Percentiles rank a stretch among this genome's conserved stretches.
These are phyloP conservation scores for Astatotilapia flaviijosephi DNA, from an alignment of 2,113 vertebrate genomes.

Conservation along the genomic window DNA sequence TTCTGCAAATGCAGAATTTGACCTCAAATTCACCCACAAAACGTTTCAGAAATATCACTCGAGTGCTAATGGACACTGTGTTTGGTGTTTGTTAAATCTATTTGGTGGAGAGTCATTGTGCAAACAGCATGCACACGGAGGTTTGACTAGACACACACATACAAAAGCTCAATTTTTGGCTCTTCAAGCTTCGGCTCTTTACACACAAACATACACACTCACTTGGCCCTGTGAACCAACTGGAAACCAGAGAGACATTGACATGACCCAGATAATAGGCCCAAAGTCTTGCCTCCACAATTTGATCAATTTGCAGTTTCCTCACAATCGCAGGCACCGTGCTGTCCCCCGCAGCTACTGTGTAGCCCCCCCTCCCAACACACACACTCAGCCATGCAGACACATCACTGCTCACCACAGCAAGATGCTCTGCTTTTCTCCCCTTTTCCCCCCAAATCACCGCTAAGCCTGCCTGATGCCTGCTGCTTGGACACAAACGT, in stretches of 20 bases:
- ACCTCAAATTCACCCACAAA: constrained; percentile 48
- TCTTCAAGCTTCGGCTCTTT: constrained; percentile 9
- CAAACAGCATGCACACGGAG: constrained; percentile 47
- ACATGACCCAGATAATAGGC: constrained; percentile 78
- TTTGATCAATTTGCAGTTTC: constrained; percentile 77
- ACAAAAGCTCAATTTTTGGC: constrained; percentile 8
- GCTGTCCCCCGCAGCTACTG: constrained; percentile 70
- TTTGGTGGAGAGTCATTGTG: constrained; percentile 43
- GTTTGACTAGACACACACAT: constrained; percentile 27
- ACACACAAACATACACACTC: constrained; percentile 19
- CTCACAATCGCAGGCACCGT: constrained; percentile 44
- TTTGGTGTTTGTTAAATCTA: constrained; percentile 49
- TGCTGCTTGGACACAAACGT: constrained; percentile 63
- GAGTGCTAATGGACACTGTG: constrained; percentile 51
- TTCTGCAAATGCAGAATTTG: not conserved
- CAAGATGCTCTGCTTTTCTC: constrained; percentile 56
- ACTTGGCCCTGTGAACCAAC: constrained; percentile 60
- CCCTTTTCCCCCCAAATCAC: constrained; percentile 71
- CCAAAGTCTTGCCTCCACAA: constrained; percentile 74
- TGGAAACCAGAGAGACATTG: constrained; percentile 69
- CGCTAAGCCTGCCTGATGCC: constrained; percentile 68
- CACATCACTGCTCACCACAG: constrained; percentile 45
- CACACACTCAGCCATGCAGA: constrained; percentile 37
- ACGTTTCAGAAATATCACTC: constrained; percentile 36
- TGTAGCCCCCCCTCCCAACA: not conserved